Evolutionary conservation across 2,113 vertebrate species (phyloP).

Genomic region (Indri indri): DNA sequence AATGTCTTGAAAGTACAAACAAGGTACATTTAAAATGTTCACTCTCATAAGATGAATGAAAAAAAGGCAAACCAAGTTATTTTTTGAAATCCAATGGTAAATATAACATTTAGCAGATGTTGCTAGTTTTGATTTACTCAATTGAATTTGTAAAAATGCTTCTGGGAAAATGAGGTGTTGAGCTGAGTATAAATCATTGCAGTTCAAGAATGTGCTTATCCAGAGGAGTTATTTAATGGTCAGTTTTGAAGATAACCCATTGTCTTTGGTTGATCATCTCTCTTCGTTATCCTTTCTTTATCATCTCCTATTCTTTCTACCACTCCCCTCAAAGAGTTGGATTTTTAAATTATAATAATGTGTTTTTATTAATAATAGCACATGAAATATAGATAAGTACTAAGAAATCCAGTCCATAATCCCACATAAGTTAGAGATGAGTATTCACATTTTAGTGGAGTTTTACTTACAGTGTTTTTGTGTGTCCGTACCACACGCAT

Average conservation of each 20-base stretch:
- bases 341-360: not conserved
- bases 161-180: slow-evolving; percentile 52
- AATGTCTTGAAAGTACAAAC: slow-evolving; percentile 61
- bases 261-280: not conserved
- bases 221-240: not conserved
- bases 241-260: not conserved
- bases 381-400: not conserved
- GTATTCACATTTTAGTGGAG: not conserved
- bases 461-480: not conserved
- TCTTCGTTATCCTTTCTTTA: not conserved
- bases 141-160: slow-evolving; percentile 55
- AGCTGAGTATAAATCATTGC: not conserved
- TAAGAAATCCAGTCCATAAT: not conserved
- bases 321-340: not conserved
- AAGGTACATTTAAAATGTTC: slow-evolving; percentile 62
- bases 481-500: not conserved
- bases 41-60: slow-evolving; percentile 54
- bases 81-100: slow-evolving; percentile 67
- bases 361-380: slow-evolving; percentile 26
- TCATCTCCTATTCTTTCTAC: not conserved
- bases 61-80: slow-evolving; percentile 67
- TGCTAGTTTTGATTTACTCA: slow-evolving; percentile 64
- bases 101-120: slow-evolving; percentile 70
- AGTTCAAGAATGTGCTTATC: not conserved
- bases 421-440: not conserved